Base-by-base conservation (phyloP, 2,888 invertebrate genomes). In the Lycia hirtaria region DNA sequence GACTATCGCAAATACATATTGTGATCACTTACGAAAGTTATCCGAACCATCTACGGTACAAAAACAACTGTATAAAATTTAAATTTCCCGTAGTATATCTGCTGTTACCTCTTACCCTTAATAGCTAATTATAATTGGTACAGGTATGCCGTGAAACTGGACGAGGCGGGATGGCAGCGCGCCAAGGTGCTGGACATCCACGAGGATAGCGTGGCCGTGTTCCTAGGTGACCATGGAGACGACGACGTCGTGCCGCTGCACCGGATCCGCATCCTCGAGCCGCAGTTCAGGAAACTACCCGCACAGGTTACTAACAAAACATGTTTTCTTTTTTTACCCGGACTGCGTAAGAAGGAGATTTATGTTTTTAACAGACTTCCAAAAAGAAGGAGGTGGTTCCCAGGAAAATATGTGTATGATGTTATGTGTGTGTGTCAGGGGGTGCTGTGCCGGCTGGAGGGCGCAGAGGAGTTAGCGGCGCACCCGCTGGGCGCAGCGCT, bases 161-260 rank as follows among this genome's bases (percentile, higher is more conserved):
- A 88, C 67, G 81, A 92, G 43, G 87, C 85, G 67, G 80, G 87
- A 61, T 82, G 93, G 94, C 78, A 93, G 78, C 76, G 94, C 77
- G 94, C 93, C 74, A 92, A 94, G 63, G 89, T 94, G 28, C 79
- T 93, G 24, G 92, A 94, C 38, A 83, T 93, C 28, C 84, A 93
- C 22, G 89, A 87, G 17, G 83, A 90, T 0, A 83, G 85, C 22
- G 93, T 89, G 1, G 78, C 88, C 7, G 95, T 95, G 49, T 95
- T 95, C 67, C 94, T 96, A 61, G 95, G 97, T 7, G 97, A 97
- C 80, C 94, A 93, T 64, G 97, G 97, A 0, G 96, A 96, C 65
- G 94, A 94, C 60, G 94, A 94, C 41, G 78, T 81, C 12, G 92
- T 95, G 19, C 68, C 85, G 3, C 81, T 93, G 9, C 78, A 88